Percentiles rank a stretch among this genome's conserved stretches.
These are phyloP conservation scores for Pachymerium ferrugineum DNA, from an alignment of 2,888 invertebrate species.

Conservation along the genomic window DNA sequence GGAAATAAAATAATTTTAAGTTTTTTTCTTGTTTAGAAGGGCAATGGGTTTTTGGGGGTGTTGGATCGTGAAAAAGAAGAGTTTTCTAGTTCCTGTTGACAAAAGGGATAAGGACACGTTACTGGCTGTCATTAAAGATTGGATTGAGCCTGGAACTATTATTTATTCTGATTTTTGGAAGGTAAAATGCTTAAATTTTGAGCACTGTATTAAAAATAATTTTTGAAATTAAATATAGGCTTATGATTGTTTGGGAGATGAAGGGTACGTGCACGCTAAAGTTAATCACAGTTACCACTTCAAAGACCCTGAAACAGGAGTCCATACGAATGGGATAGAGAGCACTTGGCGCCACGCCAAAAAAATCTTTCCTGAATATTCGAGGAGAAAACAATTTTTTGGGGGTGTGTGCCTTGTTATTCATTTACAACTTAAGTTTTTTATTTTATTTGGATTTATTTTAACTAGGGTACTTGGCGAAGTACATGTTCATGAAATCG, in stretches of 20 bases:
- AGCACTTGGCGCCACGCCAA: background rate
- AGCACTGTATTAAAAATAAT: background rate
- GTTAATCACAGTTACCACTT: background rate
- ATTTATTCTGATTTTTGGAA: background rate
- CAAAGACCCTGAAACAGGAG: background rate
- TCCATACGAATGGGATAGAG: background rate
- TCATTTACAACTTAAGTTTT: no score
- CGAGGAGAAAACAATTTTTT: background rate
- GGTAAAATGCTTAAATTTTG: background rate
- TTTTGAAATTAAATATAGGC: background rate
- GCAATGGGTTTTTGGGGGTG: conserved; percentile 6
- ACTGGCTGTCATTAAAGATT: background rate
- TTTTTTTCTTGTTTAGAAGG: background rate
- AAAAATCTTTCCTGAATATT: background rate
- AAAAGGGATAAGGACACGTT: background rate
- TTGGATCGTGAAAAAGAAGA: background rate
- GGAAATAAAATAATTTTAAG: no score
- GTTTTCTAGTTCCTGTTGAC: background rate
- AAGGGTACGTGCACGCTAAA: no score
- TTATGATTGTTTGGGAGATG: background rate
- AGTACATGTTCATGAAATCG: no score
- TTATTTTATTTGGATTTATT: no score
- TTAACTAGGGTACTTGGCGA: no score
- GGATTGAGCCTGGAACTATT: background rate
- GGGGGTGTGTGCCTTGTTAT: no score